These are phyloP conservation scores for Psettodes erumei DNA, from an alignment of 2,113 vertebrate genomes.

Conservation along the genomic window DNA sequence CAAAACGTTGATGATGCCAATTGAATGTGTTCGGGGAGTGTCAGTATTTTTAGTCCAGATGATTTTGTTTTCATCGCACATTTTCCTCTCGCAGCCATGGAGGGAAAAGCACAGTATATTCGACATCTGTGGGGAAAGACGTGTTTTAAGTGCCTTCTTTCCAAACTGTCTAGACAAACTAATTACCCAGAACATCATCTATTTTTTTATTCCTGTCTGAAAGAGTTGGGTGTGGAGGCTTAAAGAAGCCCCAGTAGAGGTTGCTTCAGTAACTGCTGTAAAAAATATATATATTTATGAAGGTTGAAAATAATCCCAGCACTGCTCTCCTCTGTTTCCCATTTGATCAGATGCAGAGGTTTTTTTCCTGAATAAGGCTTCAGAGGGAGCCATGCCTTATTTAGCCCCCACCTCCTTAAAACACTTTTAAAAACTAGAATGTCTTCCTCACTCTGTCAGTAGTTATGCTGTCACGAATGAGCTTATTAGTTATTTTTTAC, in stretches of 20 bases:
- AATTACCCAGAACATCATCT: slow-evolving; percentile 75
- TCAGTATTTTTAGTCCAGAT: slow-evolving; percentile 62
- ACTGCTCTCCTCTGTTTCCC: slow-evolving; percentile 18
- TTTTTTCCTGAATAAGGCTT: slow-evolving; percentile 26
- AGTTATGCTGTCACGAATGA: background rate
- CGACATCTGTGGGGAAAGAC: slow-evolving; percentile 57
- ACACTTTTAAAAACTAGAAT: slow-evolving; percentile 26
- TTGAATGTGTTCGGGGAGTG: slow-evolving; percentile 40
- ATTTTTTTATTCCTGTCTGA: slow-evolving; percentile 60
- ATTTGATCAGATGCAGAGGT: slow-evolving; percentile 14
- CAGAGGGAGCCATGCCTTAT: slow-evolving; percentile 29
- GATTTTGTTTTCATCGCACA: slow-evolving; percentile 50
- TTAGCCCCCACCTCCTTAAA: slow-evolving; percentile 19
- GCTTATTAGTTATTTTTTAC: background rate
- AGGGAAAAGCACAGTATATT: slow-evolving; percentile 38
- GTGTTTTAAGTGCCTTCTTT: slow-evolving; percentile 72
- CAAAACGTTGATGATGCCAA: slow-evolving; percentile 36
- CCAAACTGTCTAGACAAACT: slow-evolving; percentile 81
- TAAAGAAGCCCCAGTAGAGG: slow-evolving; percentile 57
- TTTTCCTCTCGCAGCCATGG: slow-evolving; percentile 49
- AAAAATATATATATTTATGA: slow-evolving; percentile 63
- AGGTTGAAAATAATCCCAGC: slow-evolving; percentile 48
- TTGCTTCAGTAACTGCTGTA: slow-evolving; percentile 51
- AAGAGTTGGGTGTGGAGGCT: slow-evolving; percentile 62
- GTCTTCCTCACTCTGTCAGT: background rate